Base-by-base conservation (phyloP, 2,888 invertebrate genomes). In the Agrochola lychnidis region DNA sequence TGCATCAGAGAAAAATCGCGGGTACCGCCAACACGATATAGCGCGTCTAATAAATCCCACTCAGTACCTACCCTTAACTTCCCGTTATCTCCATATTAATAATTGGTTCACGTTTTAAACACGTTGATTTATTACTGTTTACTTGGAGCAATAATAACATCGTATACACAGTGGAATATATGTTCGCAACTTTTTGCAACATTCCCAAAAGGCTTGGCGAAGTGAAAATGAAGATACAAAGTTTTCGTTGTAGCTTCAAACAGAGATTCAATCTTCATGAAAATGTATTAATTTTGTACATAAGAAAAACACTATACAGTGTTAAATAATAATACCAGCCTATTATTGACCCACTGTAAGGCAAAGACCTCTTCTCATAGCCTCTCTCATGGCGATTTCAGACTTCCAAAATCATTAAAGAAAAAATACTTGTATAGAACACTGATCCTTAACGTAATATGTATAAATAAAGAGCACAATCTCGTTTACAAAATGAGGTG, bases 111-210 rank as follows among this genome's bases (percentile, higher is more conserved):
- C 12, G 53, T 56, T 30, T 14, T 45, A 53, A 22, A 12, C 25
- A 53, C 45, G 62, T 67, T 81, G 72, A 81, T 81, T 73, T 76
- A 81, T 70, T 12, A 53, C 48, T 67, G 72, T 76, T 70, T 67
- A 73, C 16, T 53, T 57, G 1, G 70, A 64, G 53, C 48, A 61
- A 75, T 72, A 70, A 72, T 62, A 73, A 64, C 56, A 77, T 51
- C 48, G 14, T 51, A 19, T 42, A 59, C 19, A 53, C 7, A 14
- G 19, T 14, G 5, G 16, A 77, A 56, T 30, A 63, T 42, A 62
- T n/a, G n/a, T 30, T 57, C 14, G 14, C n/a, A 64, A 70, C 63
- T 62, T 68, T 63, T 12, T 40, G 36, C 3, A 51, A 61, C 25
- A n/a, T 69, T 42, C n/a, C 4, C 7, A n/a, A 64, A 72, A 30